These are phyloP conservation scores for Hirundo rustica DNA, from an alignment of 2,797 vertebrate genomes.

Conservation along the genomic window DNA sequence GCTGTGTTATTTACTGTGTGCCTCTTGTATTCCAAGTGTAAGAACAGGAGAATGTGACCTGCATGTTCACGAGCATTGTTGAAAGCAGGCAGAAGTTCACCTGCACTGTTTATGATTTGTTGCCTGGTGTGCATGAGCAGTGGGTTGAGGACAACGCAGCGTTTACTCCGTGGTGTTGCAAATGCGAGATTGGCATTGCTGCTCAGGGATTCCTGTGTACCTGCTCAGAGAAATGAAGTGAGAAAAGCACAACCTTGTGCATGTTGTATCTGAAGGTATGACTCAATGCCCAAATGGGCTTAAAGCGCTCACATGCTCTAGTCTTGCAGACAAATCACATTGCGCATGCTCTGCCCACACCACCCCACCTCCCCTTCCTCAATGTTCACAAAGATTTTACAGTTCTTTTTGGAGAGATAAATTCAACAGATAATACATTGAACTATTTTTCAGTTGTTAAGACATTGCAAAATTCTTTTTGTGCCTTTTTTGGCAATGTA, in stretches of 20 bases:
- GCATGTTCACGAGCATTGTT: accelerated
- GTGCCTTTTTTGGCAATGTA: neutral
- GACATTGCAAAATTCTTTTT: neutral
- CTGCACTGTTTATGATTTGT: neutral
- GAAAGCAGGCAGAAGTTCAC: neutral
- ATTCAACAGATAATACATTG: neutral
- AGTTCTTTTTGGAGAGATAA: neutral
- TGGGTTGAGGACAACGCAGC: accelerated
- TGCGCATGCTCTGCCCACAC: neutral
- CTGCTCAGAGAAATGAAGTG: neutral
- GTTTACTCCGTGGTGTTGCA: accelerated
- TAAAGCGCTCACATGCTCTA: neutral
- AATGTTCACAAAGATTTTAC: neutral
- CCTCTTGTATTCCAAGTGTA: neutral
- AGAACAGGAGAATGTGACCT: neutral
- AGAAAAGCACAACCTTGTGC: neutral
- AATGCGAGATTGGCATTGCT: neutral
- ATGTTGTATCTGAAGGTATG: neutral
- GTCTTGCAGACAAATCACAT: neutral
- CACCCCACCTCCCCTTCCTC: neutral
- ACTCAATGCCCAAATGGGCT: neutral
- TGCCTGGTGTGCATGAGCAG: neutral
- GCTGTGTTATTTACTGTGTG: neutral
- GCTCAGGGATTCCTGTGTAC: neutral
- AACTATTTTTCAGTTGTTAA: neutral